These are phyloP conservation scores for Nothocercus nigrocapillus DNA, from an alignment of 2,113 vertebrate species.

Conservation along the genomic window DNA sequence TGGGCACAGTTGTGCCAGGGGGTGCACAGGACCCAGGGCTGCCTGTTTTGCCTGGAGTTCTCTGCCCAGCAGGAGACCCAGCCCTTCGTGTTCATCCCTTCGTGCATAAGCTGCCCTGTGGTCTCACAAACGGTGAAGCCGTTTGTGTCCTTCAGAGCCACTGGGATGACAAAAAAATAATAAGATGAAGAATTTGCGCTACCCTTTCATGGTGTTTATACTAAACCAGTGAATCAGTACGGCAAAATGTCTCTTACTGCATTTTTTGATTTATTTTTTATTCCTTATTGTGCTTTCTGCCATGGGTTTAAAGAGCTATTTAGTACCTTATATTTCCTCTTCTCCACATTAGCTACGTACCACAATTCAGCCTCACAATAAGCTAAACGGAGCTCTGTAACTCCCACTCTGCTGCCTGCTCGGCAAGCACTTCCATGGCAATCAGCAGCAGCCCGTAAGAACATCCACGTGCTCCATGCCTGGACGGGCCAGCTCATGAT, in stretches of 20 bases:
- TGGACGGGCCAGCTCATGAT: fast-evolving
- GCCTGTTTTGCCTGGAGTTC: neutral
- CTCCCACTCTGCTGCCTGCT: fast-evolving
- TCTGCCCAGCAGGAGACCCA: neutral
- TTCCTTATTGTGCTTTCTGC: neutral
- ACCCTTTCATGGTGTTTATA: neutral
- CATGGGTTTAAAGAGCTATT: neutral
- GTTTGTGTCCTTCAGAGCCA: neutral
- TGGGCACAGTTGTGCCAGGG: fast-evolving
- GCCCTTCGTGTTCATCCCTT: neutral
- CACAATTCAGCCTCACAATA: neutral
- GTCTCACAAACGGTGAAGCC: neutral
- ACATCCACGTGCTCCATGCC: fast-evolving
- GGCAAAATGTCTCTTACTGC: neutral
- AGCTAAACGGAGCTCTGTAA: neutral
- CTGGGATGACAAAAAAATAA: neutral
- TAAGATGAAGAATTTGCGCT: neutral
- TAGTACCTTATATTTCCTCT: neutral
- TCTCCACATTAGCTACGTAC: neutral
- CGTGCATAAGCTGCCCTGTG: neutral
- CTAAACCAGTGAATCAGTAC: neutral
- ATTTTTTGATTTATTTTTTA: neutral
- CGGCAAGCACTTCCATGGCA: neutral
- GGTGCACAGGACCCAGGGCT: neutral
- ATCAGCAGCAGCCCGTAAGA: neutral